A percentile compares a stretch with the other conserved stretches of the same genome.
Conservation (phyloP, 2,888 invertebrate genomes). For the Lasius fuliginosus region DNA sequence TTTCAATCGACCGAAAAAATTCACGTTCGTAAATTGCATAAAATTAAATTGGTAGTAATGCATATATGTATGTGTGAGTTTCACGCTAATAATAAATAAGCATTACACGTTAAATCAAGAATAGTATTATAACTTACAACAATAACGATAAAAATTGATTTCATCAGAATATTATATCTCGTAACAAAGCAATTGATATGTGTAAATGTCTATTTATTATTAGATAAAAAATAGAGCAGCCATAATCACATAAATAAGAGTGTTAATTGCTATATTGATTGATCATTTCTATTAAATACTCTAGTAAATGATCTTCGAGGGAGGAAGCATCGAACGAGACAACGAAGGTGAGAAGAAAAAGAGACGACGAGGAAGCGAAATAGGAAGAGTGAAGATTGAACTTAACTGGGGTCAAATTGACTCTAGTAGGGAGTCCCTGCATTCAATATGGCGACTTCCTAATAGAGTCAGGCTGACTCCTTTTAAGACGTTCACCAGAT, state of each 20-base stretch:
- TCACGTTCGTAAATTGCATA: not conserved
- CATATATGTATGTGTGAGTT: too few relatives aligned
- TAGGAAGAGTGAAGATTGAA: slow-evolving; percentile 84
- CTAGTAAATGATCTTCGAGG: slow-evolving; percentile 53
- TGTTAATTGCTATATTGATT: slow-evolving; percentile 60
- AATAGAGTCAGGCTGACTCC: slow-evolving; percentile 99
- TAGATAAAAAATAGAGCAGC: not conserved
- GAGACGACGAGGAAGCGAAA: slow-evolving; percentile 40
- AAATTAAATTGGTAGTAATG: slow-evolving; percentile 7
- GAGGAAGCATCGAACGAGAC: slow-evolving; percentile 54
- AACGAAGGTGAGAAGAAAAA: slow-evolving; percentile 48
- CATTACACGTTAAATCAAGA: not conserved
- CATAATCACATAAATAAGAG: not conserved
- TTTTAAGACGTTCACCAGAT: slow-evolving; percentile 90
- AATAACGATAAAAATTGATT: not conserved
- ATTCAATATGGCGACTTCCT: slow-evolving; percentile 95
- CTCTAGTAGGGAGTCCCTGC: slow-evolving; percentile 99
- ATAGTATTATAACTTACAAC: not conserved
- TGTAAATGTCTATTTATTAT: slow-evolving; percentile 15
- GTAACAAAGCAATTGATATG: not conserved
- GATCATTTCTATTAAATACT: slow-evolving; percentile 67
- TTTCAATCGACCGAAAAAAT: slow-evolving; percentile 17
- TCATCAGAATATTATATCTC: not conserved
- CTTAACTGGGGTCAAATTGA: slow-evolving; percentile 98
- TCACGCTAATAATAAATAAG: not conserved